Base-by-base conservation (phyloP, 2,797 vertebrate species). In the Sebastes diploproa region DNA sequence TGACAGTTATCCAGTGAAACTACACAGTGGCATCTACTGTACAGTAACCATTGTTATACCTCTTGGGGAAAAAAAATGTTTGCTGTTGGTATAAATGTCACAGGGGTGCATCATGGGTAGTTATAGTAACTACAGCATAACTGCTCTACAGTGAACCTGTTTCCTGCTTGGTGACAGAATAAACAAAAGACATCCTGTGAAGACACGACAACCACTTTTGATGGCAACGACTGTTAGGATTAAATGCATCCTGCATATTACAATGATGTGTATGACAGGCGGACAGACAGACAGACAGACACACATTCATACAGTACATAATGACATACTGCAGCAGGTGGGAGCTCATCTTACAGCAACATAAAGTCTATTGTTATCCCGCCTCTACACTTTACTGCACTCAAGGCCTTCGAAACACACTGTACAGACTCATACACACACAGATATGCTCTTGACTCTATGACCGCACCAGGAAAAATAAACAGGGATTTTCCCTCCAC, bases 331-430 rank as follows among this genome's bases (percentile, higher is more conserved):
- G 78, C 82, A 90, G 86, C 93, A 92, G 91, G 87, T 94, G 91
- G 90, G 38, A 87, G 86, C 82, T 94, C 87, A 72, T 93, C 87
- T 90, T 83, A 89, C 90, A 82, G 63, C 67, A 85, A 81, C 80
- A 90, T 86, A 83, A 91, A 92, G 87, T 65, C 88, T 87, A 82
- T 93, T 94, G 93, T 94, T 83, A 38, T 86, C 77, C 77, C 16
- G 63, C 73, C 66, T 86, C 75, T 80, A 69, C 72, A 83, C 84
- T 82, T 84, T 52, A 80, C 70, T 65, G 76, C 81, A 76, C 78
- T 81, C 81, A 78, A 72, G 78, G 77, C 42, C 71, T 72, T 72
- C 34, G 50, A 84, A 68, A 86, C 77, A 61, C 68, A 52, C 4
- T 77, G 38, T n/a, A 55, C 60, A 66, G 8, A 71, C 46, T 38